Conservation (phyloP, 2,113 vertebrate genomes). For the Actenoides lindsayi region DNA sequence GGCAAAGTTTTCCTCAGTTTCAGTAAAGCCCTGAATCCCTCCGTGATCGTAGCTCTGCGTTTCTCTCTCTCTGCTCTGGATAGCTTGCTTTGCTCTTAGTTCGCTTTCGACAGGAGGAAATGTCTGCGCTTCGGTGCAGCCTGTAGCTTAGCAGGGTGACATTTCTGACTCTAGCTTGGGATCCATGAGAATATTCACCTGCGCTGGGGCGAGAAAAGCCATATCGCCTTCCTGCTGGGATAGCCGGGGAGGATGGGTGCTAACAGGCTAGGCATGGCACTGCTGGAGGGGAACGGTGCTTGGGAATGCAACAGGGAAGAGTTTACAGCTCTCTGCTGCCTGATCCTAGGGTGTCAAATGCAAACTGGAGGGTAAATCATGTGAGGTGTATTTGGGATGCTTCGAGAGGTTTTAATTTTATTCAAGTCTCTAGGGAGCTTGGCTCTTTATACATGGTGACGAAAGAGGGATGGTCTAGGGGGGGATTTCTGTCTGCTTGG, state of each 20-base stretch:
- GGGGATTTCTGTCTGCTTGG: not conserved
- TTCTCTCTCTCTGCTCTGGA: not conserved
- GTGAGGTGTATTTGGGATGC: not conserved
- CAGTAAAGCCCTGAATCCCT: not conserved
- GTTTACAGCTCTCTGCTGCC: not conserved
- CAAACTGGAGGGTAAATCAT: not conserved
- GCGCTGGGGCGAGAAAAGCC: not conserved
- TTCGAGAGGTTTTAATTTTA: not conserved
- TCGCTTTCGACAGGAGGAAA: not conserved
- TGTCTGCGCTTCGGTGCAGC: not conserved
- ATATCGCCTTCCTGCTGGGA: not conserved
- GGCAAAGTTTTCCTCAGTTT: not conserved
- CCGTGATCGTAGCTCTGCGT: rapidly evolving
- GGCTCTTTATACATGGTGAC: not conserved
- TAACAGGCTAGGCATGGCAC: not conserved
- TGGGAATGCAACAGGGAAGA: not conserved
- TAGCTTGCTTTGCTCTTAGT: not conserved
- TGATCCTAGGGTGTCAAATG: not conserved
- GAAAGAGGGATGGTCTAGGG: not conserved
- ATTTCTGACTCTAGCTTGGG: not conserved
- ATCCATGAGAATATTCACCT: not conserved
- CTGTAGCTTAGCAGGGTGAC: not conserved
- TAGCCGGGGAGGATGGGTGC: not conserved
- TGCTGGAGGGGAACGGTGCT: not conserved
- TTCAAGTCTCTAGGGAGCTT: not conserved